These are phyloP conservation scores for Phycodurus eques DNA, from an alignment of 2,113 vertebrate genomes.

Conservation along the genomic window DNA sequence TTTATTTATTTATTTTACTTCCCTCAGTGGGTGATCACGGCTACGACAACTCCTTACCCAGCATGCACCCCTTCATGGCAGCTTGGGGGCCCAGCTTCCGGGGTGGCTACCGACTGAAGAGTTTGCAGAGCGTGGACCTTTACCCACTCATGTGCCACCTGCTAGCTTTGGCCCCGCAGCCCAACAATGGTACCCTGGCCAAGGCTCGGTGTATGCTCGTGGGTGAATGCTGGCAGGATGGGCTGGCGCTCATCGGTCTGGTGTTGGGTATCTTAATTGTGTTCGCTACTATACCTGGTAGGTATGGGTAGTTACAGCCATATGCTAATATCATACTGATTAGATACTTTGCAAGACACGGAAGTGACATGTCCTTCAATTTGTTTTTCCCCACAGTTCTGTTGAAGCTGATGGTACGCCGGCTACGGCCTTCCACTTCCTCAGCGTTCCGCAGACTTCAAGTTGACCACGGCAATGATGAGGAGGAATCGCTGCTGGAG, in stretches of 20 bases:
- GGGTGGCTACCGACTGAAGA: slow-evolving; percentile 63
- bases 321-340: background rate
- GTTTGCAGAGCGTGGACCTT: slow-evolving; percentile 82
- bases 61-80: slow-evolving; percentile 94
- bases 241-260: slow-evolving; percentile 75
- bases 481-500: slow-evolving; percentile 78
- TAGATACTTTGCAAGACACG: background rate
- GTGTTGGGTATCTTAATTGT: slow-evolving; percentile 80
- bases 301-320: background rate
- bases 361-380: background rate
- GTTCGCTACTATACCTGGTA: slow-evolving; percentile 75
- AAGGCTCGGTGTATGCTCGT: slow-evolving; percentile 77
- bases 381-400: slow-evolving; percentile 51
- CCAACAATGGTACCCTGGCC: slow-evolving; percentile 86
- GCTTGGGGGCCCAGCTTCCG: slow-evolving; percentile 85
- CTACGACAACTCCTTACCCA: slow-evolving; percentile 86
- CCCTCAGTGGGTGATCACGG: slow-evolving; percentile 91
- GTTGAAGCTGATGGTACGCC: slow-evolving; percentile 69
- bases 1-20: background rate
- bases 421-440: slow-evolving; percentile 25
- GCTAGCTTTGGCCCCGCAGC: slow-evolving; percentile 73
- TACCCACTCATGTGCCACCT: slow-evolving; percentile 95
- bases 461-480: slow-evolving; percentile 75
- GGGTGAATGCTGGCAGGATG: slow-evolving; percentile 75
- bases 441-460: slow-evolving; percentile 80